Evolutionary conservation across 2,888 invertebrate species (phyloP), one percentile per base, ranked within the genome.

Genomic region (Macaria liturata): DNA sequence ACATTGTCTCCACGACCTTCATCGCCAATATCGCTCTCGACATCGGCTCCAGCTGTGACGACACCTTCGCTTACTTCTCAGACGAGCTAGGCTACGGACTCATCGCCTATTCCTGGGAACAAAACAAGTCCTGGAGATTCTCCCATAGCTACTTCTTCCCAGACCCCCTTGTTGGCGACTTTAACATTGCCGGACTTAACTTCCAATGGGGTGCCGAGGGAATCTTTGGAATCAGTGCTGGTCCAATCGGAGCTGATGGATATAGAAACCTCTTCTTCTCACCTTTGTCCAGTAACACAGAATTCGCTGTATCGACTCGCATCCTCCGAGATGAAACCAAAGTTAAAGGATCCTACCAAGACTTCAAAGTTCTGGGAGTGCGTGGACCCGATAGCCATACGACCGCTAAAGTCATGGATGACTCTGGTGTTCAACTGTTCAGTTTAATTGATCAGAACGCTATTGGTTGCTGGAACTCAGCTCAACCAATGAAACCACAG

Each of bases 1-100:
- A 97, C 71, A 96, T 95, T 30, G 95, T 96, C 64, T 84, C 94
- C 53, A 93, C 95, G 45, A 96, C 96, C 0, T 97, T 97, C 80
- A 96, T 97, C 62, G 97, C 97, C n/a, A 97, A 96, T 75, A 96
- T 96, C 57, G 96, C 95, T n/a, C 93, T 97, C 3, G 97, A 97
- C 74, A 91, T 96, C 65, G 96, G 96, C 37, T 91, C 92, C 69
- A 93, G 90, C 46, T 97, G 96, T 74, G 95, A 96, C 3, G 96
- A 96, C 74, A 94, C 95, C 0, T 96, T 92, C 75, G 96, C 96
- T 0, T 97, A 97, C 80, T 94, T 96, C 84, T 95, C 96, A 0
- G 97, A 97, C 76, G 97, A 97, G 77, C 88, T 97, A 31, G 96
- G 96, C 51, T 97, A 96, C 71, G 97, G 97, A 0, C 87, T 97